phyloP scores from a whole-genome alignment of 2,888 invertebrate species.

The Metallyticus violacea region DNA sequence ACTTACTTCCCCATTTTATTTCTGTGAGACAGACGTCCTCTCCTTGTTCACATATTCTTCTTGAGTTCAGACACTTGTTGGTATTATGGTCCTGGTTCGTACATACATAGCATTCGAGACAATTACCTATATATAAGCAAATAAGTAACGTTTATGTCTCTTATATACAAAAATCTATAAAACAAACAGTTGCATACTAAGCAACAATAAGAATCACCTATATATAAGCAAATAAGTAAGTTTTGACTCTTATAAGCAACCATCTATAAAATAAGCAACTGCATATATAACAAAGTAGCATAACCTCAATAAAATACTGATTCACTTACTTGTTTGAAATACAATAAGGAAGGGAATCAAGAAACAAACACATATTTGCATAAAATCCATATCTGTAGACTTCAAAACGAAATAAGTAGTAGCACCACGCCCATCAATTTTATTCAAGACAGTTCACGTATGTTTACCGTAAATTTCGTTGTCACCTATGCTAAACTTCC shows the following conservation, averaged over 20 bases:
- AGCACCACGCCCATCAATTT: not conserved
- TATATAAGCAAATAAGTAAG: too few relatives aligned
- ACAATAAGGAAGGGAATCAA: not conserved
- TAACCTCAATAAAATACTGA: not conserved
- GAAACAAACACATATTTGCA: not conserved
- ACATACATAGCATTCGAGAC: conserved; percentile 94
- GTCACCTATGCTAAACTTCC: not conserved
- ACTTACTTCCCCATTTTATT: conserved; percentile 87
- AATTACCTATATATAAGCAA: conserved; percentile 51
- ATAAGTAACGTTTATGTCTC: not conserved
- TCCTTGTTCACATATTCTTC: conserved; percentile 83
- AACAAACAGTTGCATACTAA: not conserved
- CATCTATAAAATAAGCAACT: too few relatives aligned
- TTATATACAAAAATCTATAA: not conserved
- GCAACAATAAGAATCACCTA: not conserved
- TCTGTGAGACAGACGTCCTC: conserved; percentile 86
- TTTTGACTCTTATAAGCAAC: too few relatives aligned
- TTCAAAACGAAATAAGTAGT: not conserved
- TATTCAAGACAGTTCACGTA: not conserved
- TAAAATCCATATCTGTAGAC: not conserved
- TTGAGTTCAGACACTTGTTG: conserved; percentile 89
- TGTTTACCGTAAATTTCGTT: not conserved
- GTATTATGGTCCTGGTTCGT: conserved; percentile 86
- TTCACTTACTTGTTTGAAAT: not conserved
- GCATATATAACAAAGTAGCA: too few relatives aligned